Evolutionary conservation across 2,113 vertebrate genomes (phyloP), one percentile per base, ranked within the genome.

Genomic region (Peucedramus taeniatus): DNA sequence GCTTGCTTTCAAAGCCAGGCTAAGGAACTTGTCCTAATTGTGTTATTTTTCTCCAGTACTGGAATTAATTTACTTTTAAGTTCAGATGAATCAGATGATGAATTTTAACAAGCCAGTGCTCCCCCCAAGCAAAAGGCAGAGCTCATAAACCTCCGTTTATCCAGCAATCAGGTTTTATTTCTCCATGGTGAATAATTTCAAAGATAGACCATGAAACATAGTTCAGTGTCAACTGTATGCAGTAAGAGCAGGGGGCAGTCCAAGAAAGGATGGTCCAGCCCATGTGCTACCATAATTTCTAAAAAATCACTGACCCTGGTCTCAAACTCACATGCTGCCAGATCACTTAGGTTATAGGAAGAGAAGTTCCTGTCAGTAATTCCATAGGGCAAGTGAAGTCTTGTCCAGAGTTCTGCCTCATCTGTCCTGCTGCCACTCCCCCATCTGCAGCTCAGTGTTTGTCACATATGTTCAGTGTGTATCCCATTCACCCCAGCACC

Each of bases 31-130:
- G 78, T 75, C 87, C 84, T 91, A 95, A 83, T 93, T 95, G 87
- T 88, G 71, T 69, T 94, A 56, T 94, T 93, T 87, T 92, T 87
- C 89, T 82, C 57, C 81, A 85, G 42, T 80, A 91, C 39, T 88
- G 84, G 78, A 96, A 91, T 96, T 91, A 88, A 96, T 96, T 91
- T 93, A 89, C 84, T 94, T 96, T 87, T 77, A 95, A 94, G 66
- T 95, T 96, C 64, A 96, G 94, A 95, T 94, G 61, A 96, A 95
- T 85, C 78, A 89, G 63, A 60, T 83, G 89, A 96, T 95, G 84
- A 96, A 96, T 97, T 97, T 96, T 91, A 97, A 95, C 65, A 72
- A 94, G 89, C 45, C 42, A 83, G 45, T 39, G 11, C n/a, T 95
- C 12, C 90, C 91, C 54, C 19, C 66, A 80, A 78, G 93, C 91